Evolutionary conservation across 2,113 vertebrate species (phyloP).

Genomic region (Hyperoodon ampullatus): DNA sequence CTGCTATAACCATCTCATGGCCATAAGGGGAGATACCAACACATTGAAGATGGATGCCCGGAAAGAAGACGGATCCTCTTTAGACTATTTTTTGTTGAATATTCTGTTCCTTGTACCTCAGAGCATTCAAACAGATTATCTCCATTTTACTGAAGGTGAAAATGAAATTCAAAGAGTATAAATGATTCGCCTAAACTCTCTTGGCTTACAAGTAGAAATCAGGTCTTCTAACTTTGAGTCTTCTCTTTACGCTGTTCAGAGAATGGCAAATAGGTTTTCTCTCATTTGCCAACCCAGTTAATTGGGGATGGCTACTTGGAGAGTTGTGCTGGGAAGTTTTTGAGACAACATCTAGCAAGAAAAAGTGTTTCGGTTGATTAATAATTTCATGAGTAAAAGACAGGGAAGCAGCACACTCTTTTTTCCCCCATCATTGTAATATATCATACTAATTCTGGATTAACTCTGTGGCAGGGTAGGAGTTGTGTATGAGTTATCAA

Average conservation of each 20-base stretch:
- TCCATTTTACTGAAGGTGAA: neutral
- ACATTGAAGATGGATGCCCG: neutral
- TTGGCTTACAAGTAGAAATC: neutral
- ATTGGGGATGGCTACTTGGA: neutral
- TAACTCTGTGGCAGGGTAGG: neutral
- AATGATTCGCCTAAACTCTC: neutral
- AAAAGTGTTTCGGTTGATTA: neutral
- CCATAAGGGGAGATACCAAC: neutral
- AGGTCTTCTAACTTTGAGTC: neutral
- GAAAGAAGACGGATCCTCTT: neutral
- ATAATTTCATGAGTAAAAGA: neutral
- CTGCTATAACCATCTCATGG: neutral
- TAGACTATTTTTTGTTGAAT: neutral
- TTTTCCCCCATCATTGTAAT: neutral
- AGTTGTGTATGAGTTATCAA: neutral
- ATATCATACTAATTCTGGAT: neutral
- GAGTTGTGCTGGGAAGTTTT: neutral
- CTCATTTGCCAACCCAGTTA: neutral
- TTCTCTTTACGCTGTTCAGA: neutral
- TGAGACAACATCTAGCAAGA: neutral
- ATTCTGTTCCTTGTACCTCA: conserved; percentile 14
- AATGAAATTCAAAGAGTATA: neutral
- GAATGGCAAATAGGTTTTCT: neutral
- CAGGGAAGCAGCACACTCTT: neutral
- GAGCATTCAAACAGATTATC: neutral